Base-by-base conservation (phyloP, 2,113 vertebrate genomes). In the Cranoglanis bouderius region DNA sequence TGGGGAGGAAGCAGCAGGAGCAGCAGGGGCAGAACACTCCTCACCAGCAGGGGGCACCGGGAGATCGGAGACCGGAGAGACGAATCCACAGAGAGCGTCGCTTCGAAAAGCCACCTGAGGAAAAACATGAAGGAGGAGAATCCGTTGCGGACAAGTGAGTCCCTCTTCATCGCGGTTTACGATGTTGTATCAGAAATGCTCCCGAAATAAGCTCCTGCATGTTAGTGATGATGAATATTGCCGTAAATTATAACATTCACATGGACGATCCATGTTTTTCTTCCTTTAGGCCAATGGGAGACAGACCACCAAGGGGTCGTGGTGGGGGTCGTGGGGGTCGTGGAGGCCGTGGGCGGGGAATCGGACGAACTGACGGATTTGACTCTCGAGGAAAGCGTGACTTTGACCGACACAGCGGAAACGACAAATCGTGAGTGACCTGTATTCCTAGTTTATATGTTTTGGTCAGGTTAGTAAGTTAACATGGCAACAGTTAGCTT, bases 321-420 rank as follows among this genome's bases (percentile, higher is more conserved):
- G 97, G 97, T 16, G 96, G 95, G 32, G 96, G 96, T 51, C 91
- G 95, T 85, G 98, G 97, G 26, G 96, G 96, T 1, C 96, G 98
- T 1, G 97, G 97, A 0, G 96, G 96, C 16, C 96, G 98, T 2
- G 98, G 98, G 0, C 97, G 98, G 7, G 98, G 98, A 51, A 95
- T 99, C 94, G 98, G 98, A 89, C 96, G 98, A 90, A 95, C 95
- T 0, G 98, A 99, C 26, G 98, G 98, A 14, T 99, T 99, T 88
- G 98, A 99, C 93, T 97, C 97, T 7, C 94, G 98, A 72, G 98
- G 98, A 93, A 99, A 99, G 43, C 98, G 98, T 78, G 98, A 99
- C 95, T 99, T 99, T 89, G 98, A 99, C 91, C 95, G 98, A 91
- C 98, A 99, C 92, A 99, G 98, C 55, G 98, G 98, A 94, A 99